Evolutionary conservation across 2,888 invertebrate genomes (phyloP), one percentile per base, ranked within the genome.

Genomic region (Lasioglossum vierecki): DNA sequence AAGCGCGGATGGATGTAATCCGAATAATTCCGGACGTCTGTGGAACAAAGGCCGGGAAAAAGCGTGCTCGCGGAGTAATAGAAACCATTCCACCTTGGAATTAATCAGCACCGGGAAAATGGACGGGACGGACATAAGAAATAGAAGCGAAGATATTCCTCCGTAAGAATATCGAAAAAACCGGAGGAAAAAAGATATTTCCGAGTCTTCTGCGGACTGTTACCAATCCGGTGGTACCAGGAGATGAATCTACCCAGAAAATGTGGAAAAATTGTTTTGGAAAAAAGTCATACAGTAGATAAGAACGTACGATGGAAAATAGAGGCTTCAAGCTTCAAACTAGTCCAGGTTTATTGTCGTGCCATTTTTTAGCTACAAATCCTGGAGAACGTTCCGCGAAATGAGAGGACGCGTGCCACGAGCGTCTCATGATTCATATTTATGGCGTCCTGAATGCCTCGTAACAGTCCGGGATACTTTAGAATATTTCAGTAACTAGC

Each of bases 401-500:
- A 35, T 13, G 73, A 11, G 18, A 9, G 49, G 73, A 22, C 49
- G 46, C 35, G 22, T 73, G n/a, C 11, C 49, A 11, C 35, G 22
- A 22, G 11, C 73, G 73, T 49, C 35, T 11, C 49, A 35, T 73
- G 49, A 73, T 49, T 73, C 49, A 73, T 53, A 53, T 73, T 73
- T 73, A 73, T 11, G 26, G 22, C 35, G 1, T 4, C 9, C 35
- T 11, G 44, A 73, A 73, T 35, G 73, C 35, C 73, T 49, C 49
- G 11, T 73, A n/a, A 73, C 35, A 63, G 49, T 73, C 49, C 30
- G 22, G 49, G 4, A 73, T 73, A 73, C 73, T 73, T 49, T 35
- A 49, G 73, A 73, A 73, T 73, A 73, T 73, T 73, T 49, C 73
- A 73, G 73, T 73, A 26, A 53, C 49, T 49, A 5, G 22, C 41